Evolutionary conservation across 2,797 vertebrate genomes (phyloP).

Genomic region (Rhyacichthys aspro): DNA sequence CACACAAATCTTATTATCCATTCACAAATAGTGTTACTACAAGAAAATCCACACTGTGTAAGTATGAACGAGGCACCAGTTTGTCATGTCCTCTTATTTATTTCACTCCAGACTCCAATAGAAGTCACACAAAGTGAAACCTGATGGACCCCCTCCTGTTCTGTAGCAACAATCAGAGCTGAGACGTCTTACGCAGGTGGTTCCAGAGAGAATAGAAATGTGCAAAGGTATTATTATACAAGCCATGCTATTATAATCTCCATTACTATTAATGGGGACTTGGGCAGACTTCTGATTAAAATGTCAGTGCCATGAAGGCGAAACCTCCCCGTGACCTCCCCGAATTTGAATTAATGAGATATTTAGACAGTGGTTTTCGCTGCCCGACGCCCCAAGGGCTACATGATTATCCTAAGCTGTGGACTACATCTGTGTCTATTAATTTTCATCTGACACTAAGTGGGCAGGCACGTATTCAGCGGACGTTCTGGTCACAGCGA

Average conservation of each 20-base stretch:
- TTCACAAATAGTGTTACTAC: no score
- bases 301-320: constrained; percentile 57
- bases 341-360: constrained; percentile 76
- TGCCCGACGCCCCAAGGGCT: constrained; percentile 51
- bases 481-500: constrained; percentile 43
- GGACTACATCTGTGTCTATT: constrained; percentile 72
- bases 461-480: constrained; percentile 59
- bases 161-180: constrained; percentile 18
- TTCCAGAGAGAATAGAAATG: constrained; percentile 10
- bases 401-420: constrained; percentile 69
- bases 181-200: constrained; percentile 23
- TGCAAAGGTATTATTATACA: constrained; percentile 39
- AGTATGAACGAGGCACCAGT: no score
- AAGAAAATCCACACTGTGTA: no score
- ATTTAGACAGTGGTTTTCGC: constrained; percentile 70
- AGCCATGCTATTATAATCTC: constrained; percentile 36
- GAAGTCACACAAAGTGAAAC: not conserved
- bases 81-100: no score
- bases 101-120: no score
- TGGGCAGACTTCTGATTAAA: constrained; percentile 64
- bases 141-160: not conserved
- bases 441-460: constrained; percentile 72
- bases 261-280: constrained; percentile 60
- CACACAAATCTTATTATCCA: no score
- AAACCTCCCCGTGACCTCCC: constrained; percentile 59